These are phyloP conservation scores for Oncorhynchus tshawytscha DNA, from an alignment of 2,113 vertebrate species.

Conservation along the genomic window DNA sequence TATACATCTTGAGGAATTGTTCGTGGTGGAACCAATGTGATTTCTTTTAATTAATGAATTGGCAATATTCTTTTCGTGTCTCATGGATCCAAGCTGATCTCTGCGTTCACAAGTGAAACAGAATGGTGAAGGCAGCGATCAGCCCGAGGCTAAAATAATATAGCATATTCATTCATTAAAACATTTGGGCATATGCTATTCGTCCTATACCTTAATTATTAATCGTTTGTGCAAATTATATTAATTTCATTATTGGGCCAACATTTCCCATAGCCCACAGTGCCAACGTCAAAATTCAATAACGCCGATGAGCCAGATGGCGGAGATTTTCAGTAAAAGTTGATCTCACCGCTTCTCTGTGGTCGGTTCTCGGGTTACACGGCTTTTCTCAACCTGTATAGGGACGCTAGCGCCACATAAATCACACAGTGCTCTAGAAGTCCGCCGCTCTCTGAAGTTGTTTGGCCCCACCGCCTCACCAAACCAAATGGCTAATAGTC, in stretches of 20 bases:
- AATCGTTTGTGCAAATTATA: slow-evolving; percentile 72
- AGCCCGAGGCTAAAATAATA: no score
- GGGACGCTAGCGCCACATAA: slow-evolving; percentile 73
- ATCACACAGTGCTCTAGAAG: slow-evolving; percentile 77
- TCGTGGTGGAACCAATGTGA: no score
- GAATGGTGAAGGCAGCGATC: no score
- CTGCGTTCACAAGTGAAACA: no score
- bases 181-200: no score
- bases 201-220: slow-evolving; percentile 28
- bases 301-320: slow-evolving; percentile 65
- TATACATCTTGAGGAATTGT: no score
- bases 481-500: slow-evolving; percentile 14
- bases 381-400: slow-evolving; percentile 74
- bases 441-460: slow-evolving; percentile 57
- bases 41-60: no score
- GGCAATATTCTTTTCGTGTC: no score
- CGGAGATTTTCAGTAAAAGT: slow-evolving; percentile 65
- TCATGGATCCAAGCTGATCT: no score
- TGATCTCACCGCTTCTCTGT: slow-evolving; percentile 58
- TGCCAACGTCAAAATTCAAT: slow-evolving; percentile 67
- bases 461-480: slow-evolving; percentile 60
- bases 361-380: slow-evolving; percentile 75
- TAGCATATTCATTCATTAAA: no score
- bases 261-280: slow-evolving; percentile 41
- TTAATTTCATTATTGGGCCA: slow-evolving; percentile 57